These are phyloP conservation scores for Rhinophrynus dorsalis DNA, from an alignment of 2,797 vertebrate genomes.

Conservation along the genomic window DNA sequence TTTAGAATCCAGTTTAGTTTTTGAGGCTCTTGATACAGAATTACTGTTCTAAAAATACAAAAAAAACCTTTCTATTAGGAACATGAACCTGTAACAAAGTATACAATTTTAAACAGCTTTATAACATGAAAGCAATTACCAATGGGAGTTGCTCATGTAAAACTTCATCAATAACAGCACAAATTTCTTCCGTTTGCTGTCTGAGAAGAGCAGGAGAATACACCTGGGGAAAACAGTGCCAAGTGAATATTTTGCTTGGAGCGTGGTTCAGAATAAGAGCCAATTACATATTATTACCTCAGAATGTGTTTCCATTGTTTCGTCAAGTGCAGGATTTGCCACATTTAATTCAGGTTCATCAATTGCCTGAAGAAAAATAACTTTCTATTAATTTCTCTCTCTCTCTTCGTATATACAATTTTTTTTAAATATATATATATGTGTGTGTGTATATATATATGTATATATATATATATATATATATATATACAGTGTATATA, in stretches of 20 bases:
- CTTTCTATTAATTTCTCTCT: conserved; percentile 32
- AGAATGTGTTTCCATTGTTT: conserved; percentile 67
- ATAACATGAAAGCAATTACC: conserved; percentile 64
- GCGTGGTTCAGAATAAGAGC: conserved; percentile 10
- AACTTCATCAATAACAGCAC: conserved; percentile 88
- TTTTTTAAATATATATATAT: too few species aligned
- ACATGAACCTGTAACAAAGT: background rate
- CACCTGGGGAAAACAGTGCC: conserved; percentile 72
- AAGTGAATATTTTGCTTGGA: conserved; percentile 44
- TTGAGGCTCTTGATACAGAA: conserved; percentile 64
- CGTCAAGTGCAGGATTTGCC: conserved; percentile 51
- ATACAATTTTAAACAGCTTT: background rate
- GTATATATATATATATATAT: too few species aligned
- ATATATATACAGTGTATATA: too few species aligned
- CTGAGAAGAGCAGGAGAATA: conserved; percentile 87
- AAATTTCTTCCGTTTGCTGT: conserved; percentile 89
- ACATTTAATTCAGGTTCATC: conserved; percentile 67
- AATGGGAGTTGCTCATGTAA: conserved; percentile 76
- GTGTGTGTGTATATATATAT: too few species aligned
- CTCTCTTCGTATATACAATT: too few species aligned
- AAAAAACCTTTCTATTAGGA: background rate
- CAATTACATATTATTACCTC: conserved; percentile 70
- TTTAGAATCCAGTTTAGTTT: conserved; percentile 56
- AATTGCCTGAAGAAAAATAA: conserved; percentile 65
- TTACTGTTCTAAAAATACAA: conserved; percentile 62